These are phyloP conservation scores for Verasper variegatus DNA, from an alignment of 2,113 vertebrate genomes.

Conservation along the genomic window DNA sequence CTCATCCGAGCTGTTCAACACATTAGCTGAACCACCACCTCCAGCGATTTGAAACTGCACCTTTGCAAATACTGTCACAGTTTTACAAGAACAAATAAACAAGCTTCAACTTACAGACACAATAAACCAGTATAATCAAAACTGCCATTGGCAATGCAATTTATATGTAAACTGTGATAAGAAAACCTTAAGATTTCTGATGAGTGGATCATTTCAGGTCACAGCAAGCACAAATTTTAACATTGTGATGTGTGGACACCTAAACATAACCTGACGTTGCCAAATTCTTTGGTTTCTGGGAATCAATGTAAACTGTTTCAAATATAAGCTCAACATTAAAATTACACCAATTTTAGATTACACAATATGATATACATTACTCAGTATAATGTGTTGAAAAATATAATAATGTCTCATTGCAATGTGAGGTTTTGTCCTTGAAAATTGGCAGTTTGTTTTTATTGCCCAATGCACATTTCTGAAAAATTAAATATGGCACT, in stretches of 20 bases:
- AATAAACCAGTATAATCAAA: conserved; percentile 17
- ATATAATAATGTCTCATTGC: not conserved
- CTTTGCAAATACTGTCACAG: conserved; percentile 36
- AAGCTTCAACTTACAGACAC: conserved; percentile 15
- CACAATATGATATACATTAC: conserved; percentile 9
- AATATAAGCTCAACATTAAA: not conserved
- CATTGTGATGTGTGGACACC: not conserved
- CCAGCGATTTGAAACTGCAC: conserved; percentile 43
- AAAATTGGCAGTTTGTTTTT: conserved; percentile 29
- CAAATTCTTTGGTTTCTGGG: not conserved
- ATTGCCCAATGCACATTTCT: conserved; percentile 20
- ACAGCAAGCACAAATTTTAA: not conserved
- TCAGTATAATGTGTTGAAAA: not conserved
- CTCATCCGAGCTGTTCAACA: conserved; percentile 44
- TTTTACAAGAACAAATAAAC: conserved; percentile 47
- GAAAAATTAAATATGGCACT: conserved; percentile 41
- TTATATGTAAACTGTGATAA: conserved; percentile 18
- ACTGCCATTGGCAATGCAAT: conserved; percentile 1
- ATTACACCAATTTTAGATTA: conserved; percentile 8
- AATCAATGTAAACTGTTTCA: not conserved
- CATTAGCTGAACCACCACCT: conserved; percentile 32
- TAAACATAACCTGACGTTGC: not conserved
- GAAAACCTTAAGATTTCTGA: not conserved
- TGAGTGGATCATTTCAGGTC: not conserved
- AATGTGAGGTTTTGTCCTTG: conserved; percentile 22